Base-by-base conservation (phyloP, 2,888 invertebrate genomes). In the Ichneumoninae sp. region DNA sequence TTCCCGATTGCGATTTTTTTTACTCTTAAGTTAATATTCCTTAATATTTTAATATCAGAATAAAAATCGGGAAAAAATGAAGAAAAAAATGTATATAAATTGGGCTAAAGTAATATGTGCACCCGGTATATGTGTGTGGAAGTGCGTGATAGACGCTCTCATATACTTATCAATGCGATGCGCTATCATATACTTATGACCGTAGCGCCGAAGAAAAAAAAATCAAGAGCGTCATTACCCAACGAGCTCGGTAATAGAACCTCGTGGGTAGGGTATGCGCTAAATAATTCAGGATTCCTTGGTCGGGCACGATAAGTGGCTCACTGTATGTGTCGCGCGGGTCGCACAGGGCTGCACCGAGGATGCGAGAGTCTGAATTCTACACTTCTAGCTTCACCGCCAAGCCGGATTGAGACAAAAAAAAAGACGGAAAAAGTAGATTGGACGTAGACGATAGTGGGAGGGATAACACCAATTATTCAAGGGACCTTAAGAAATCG, bases 271-370 rank as follows among this genome's bases (percentile, higher is more conserved):
- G 78, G 78, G 85, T 82, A 76, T 60, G 77, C 78, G 81, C 70
- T 88, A 85, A 88, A 88, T 88, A 88, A 88, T 88, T 86, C 86
- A 88, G 70, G 47, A 66, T 44, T 82, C 71, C 74, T 68, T 81
- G 77, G 81, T 86, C 79, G 85, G 86, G 85, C 83, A 79, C 84
- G 85, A 85, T 75, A 75, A 75, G 65, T 65, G 75, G 50, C 30
- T 47, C 47, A 50, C 22, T 16, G 47, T 19, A 33, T 7, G 33
- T 13, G 47, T 50, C 65, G 33, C 74, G 16, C n/a, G 74, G 30
- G 30, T 65, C 26, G 50, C 50, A 8, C 13, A 13, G 63, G 44
- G 19, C 50, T 74, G 50, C 36, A 8, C 16, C 33, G 65, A 52
- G 65, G 50, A 65, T 65, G 50, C 30, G 65, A 50, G 50, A 10